Evolutionary conservation across 2,113 vertebrate genomes (phyloP), one percentile per base, ranked within the genome.

Genomic region (Choloepus hoffmanni): DNA sequence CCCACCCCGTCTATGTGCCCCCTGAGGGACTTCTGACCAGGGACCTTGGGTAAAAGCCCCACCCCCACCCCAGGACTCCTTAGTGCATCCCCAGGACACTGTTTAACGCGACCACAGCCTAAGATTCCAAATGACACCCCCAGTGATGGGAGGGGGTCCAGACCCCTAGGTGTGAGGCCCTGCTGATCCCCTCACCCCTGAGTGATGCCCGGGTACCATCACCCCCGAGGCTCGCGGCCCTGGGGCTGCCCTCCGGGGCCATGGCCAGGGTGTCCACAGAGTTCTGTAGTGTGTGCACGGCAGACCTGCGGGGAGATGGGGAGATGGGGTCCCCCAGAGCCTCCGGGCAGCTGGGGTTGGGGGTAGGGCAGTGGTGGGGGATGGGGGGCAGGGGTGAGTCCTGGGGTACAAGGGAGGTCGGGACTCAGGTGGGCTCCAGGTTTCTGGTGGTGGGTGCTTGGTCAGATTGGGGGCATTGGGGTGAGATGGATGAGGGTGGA

Each of bases 281-380:
- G 81, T 96, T 97, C 87, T 97, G 96, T 14, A 98, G 96, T 48
- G 92, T 24, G 4, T 97, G 96, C 50, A 98, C 96, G 0, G 97
- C 96, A 0, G 97, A 97, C 98, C 98, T 98, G 90, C 0, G 2
- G 58, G 58, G 43, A 90, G 73, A 96, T 11, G 24, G 68, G 68
- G 23, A 82, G 28, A 28, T 58, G 81, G 90, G 63, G 36, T 10
- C 3, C 40, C 60, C 15, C 14, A 30, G 30, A n/a, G n/a, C 58
- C n/a, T 18, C 48, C 10, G 3, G n/a, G 30, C 12, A 73, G 45
- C 43, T 33, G 11, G 16, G 43, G 11, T 53, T 33, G 4, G 70
- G 23, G 45, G 16, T 13, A n/a, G 43, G 53, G 16, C 23, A 43
- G 43, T 7, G 45, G 62, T 16, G 43, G 36, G 43, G 36, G 36